These are phyloP conservation scores for Trichomalopsis sarcophagae DNA, from an alignment of 1,140 invertebrate genomes.

Conservation along the genomic window DNA sequence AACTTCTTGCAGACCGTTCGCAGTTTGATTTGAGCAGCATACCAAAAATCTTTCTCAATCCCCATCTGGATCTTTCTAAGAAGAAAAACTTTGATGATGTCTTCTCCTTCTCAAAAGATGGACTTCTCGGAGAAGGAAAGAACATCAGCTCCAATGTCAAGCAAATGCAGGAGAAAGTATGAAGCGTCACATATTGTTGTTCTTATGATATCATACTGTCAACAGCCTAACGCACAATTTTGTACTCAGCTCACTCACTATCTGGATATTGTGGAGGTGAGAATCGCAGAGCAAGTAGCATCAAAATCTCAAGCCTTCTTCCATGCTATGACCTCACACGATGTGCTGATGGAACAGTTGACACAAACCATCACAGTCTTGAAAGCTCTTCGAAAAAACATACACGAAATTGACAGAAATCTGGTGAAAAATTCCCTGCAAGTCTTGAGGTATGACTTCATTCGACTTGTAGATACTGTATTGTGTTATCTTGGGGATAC, in stretches of 20 bases:
- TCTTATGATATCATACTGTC: not conserved
- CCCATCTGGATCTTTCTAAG: slow-evolving; percentile 88
- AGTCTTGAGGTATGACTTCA: slow-evolving; percentile 77
- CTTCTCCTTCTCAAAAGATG: slow-evolving; percentile 80
- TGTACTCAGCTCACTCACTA: slow-evolving; percentile 89
- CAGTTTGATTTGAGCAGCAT: slow-evolving; percentile 81
- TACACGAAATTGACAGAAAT: slow-evolving; percentile 84
- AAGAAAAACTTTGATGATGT: slow-evolving; percentile 90
- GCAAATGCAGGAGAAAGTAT: slow-evolving; percentile 80
- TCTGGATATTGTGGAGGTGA: slow-evolving; percentile 95
- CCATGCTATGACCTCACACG: slow-evolving; percentile 97
- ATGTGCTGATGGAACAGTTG: slow-evolving; percentile 93
- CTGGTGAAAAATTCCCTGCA: slow-evolving; percentile 88
- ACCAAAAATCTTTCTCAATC: slow-evolving; percentile 91
- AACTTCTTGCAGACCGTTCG: slow-evolving; percentile 66
- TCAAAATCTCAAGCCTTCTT: slow-evolving; percentile 97
- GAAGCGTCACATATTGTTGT: slow-evolving; percentile 58
- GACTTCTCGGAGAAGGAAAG: slow-evolving; percentile 63
- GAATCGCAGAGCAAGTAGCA: slow-evolving; percentile 96
- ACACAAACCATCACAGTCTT: slow-evolving; percentile 88
- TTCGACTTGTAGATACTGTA: slow-evolving; percentile 2
- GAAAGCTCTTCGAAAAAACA: slow-evolving; percentile 81
- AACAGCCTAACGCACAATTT: slow-evolving; percentile 42
- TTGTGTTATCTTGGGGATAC: not conserved
- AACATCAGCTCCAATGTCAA: slow-evolving; percentile 71